Base-by-base conservation (phyloP, 2,888 invertebrate species). In the Diarsia brunnea region DNA sequence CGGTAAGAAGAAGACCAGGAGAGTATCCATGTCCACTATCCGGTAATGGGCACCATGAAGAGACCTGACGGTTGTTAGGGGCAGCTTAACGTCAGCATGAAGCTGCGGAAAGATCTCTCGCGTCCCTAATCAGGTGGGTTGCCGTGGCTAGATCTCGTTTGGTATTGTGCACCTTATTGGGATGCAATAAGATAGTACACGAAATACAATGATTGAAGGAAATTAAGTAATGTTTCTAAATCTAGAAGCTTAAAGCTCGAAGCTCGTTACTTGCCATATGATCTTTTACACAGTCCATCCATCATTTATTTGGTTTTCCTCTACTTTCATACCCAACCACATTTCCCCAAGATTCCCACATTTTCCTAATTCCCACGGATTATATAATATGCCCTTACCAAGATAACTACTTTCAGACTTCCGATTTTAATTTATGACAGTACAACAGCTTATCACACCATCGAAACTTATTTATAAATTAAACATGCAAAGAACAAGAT, bases 11-110 rank as follows among this genome's bases (percentile, higher is more conserved):
- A n/a, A n/a, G n/a, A n/a, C n/a, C n/a, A n/a, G n/a, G n/a, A n/a
- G n/a, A n/a, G n/a, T n/a, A n/a, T n/a, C n/a, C n/a, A n/a, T n/a
- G 60, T 38, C n/a, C 3, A 38, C 8, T 55, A 55, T 16, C 7
- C 24, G 24, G 73, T 77, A 77, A 73, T 80, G 53, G 73, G 53
- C 27, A 63, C n/a, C 47, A 80, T 47, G 80, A 53, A 73, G 53
- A 12, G 19, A 73, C 53, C 80, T 78, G 11, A 47, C n/a, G 27
- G 47, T 73, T 80, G 53, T 53, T 53, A 53, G 12, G 47, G n/a
- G n/a, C n/a, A n/a, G n/a, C 47, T 14, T 38, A 53, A n/a, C 14
- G 31, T 21, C 19, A 7, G 1, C 43, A 63, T 10, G 21, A 19
- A 16, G 27, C n/a, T 47, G 47, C 21, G 27, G 27, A 7, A 16